Percentiles rank a stretch among this genome's conserved stretches.
Conservation (phyloP, 92 coral and sea anemone genomes). For the Muricea muricata region DNA sequence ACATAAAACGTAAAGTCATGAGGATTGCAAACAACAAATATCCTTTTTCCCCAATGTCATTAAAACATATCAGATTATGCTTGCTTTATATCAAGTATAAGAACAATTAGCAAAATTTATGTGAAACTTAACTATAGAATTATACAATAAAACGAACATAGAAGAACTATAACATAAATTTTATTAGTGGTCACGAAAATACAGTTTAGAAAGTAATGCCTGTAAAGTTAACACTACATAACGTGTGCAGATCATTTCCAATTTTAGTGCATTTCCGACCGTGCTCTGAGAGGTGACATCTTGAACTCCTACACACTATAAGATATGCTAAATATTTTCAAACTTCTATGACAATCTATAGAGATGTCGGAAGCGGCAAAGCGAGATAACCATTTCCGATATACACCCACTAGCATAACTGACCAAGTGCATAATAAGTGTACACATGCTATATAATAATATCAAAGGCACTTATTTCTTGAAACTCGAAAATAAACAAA, state of each 20-base stretch:
- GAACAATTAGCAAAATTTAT: too few relatives aligned
- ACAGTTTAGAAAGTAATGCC: background rate
- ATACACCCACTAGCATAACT: constrained; percentile 11
- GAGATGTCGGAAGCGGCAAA: constrained; percentile 31
- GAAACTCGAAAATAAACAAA: background rate
- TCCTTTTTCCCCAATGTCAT: background rate
- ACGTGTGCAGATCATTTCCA: constrained; percentile 1
- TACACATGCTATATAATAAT: background rate
- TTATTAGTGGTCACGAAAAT: background rate
- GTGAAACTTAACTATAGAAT: background rate
- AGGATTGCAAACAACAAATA: too few relatives aligned
- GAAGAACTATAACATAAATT: background rate
- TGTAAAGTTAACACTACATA: background rate
- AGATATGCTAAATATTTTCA: constrained; percentile 29
- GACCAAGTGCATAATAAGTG: constrained; percentile 22
- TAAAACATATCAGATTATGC: too few relatives aligned
- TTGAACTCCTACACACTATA: constrained; percentile 23
- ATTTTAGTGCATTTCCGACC: constrained; percentile 12
- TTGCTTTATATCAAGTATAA: too few relatives aligned
- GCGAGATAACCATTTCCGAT: constrained; percentile 9
- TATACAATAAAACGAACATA: background rate
- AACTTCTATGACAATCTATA: constrained; percentile 30
- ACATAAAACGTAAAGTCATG: background rate
- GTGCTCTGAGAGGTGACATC: constrained; percentile 1
- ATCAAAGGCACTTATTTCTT: constrained; percentile 7